Base-by-base conservation (phyloP, 2,797 vertebrate genomes). In the Erithacus rubecula region DNA sequence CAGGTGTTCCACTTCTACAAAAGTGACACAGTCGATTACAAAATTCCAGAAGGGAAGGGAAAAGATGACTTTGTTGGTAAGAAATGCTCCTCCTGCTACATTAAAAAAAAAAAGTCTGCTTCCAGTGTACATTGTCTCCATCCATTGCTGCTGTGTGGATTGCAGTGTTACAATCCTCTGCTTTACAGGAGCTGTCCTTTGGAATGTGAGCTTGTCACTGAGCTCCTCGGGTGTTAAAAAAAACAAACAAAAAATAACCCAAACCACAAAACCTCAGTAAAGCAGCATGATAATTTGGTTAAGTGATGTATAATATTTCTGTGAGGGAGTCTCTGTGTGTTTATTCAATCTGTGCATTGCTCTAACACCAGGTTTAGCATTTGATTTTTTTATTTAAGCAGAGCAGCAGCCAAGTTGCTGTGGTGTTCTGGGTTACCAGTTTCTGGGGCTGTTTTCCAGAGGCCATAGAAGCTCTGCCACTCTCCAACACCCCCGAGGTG, bases 401-500 rank as follows among this genome's bases (percentile, higher is more conserved):
- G 15, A 90, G 30, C 23, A 43, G 3, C 39, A 72, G 49, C 30
- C 41, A 39, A 76, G 19, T 10, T 36, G 44, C 65, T 36, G 43
- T 43, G 23, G 15, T 26, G 13, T 29, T 78, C 3, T 74, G 69
- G 14, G 30, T 59, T 36, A 36, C 10, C 41, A 51, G 27, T 2
- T 15, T 26, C 3, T 39, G n/a, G 39, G 43, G 55, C 63, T 88
- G 12, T 70, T 2, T 93, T 90, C 26, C 71, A 98, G 99, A 97
- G 78, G 99, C 98, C 78, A 99, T 99, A 8, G 98, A 99, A 94
- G 95, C 91, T 21, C 98, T 99, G 52, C 99, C 99, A 0, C 97
- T 99, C 6, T 97, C 98, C 43, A 99, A 99, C 95, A 99, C 98
- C 2, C 98, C 99, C 0, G 99, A 99, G 90, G 99, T 99, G 8